Base-by-base conservation (phyloP, 2,888 invertebrate species). In the Diaphora mendica region DNA sequence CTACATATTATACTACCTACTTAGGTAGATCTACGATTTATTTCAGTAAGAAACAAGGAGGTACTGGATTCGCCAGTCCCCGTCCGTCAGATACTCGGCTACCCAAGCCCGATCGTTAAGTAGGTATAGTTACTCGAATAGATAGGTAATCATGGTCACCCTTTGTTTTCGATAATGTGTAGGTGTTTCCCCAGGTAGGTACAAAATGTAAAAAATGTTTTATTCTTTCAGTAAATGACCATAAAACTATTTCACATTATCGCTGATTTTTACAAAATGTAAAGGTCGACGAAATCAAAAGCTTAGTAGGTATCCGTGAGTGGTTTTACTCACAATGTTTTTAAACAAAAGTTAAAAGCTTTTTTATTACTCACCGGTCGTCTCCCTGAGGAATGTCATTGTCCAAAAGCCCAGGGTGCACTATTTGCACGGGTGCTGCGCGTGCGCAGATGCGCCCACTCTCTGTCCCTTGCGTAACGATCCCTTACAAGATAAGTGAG, bases 401-500 rank as follows among this genome's bases (percentile, higher is more conserved):
- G 83, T 85, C 77, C 71, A 62, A 65, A 72, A 23, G 70, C 67
- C 39, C 65, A 33, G 76, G 65, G 62, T 42, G 74, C 33, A 55
- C 68, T 71, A 75, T 77, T 78, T 70, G 76, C 76, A 72, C 70
- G 62, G 66, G 64, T 55, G 55, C 59, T n/a, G 76, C 79, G 73
- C 67, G 80, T 70, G 82, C 72, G 78, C 64, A 72, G 55, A 70
- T 68, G 64, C 59, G 68, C 64, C 11, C 30, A 67, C 44, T n/a
- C 65, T n/a, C 64, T 35, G 48, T 70, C 70, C 76, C 73, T 85
- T 88, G 87, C 89, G 87, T 84, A 87, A 87, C 87, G 86, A 82
- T 73, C 87, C 82, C 82, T 77, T 80, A 85, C 88, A 82, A 86
- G 86, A 86, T 88, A 82, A 87, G 86, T 90, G 89, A 89, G 76